phyloP scores from a whole-genome alignment of 2,797 vertebrate species.

The Falco cherrug region DNA sequence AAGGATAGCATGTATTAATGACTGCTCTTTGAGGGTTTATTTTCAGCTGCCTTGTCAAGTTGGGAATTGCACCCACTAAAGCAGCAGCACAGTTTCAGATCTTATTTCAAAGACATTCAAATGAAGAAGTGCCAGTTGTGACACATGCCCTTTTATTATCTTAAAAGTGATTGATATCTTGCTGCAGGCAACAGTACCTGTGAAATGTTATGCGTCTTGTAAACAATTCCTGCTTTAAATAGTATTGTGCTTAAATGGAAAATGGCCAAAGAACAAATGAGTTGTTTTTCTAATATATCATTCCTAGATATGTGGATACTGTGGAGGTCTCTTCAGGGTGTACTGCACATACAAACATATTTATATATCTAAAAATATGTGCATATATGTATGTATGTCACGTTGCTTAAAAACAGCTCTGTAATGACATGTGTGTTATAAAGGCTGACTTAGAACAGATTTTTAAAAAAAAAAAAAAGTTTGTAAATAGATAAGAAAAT shows the following conservation, averaged over 20 bases:
- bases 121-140: constrained; percentile 13
- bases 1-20: neutral
- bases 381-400: rapidly evolving
- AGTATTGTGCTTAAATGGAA: neutral
- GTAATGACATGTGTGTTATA: neutral
- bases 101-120: constrained; percentile 33
- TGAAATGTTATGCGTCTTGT: neutral
- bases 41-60: constrained; percentile 19
- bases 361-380: neutral
- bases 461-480: neutral
- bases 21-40: neutral
- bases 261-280: neutral
- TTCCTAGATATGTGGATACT: neutral
- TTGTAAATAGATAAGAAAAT: neutral
- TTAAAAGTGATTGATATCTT: neutral
- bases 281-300: neutral
- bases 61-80: neutral
- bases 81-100: neutral
- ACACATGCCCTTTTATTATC: neutral
- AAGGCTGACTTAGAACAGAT: neutral
- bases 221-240: neutral
- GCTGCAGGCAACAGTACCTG: neutral
- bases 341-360: too few relatives aligned
- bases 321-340: neutral
- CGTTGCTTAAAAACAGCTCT: neutral